These are phyloP conservation scores for Lamellibrachia luymesi DNA, from an alignment of 1,140 invertebrate species.

Conservation along the genomic window DNA sequence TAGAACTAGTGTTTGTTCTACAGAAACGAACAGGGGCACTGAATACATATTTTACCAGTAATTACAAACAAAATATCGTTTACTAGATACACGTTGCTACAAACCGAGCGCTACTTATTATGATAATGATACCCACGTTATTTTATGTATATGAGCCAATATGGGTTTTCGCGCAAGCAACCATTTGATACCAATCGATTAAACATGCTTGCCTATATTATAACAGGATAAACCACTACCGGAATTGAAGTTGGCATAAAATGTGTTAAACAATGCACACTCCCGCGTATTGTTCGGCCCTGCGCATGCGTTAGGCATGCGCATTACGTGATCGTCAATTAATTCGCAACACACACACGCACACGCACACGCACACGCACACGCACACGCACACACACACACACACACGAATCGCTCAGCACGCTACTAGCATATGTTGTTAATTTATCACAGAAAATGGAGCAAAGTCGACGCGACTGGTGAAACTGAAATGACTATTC, in stretches of 20 bases:
- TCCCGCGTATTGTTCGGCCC: not conserved
- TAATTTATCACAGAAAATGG: not conserved
- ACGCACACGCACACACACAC: constrained; percentile 2
- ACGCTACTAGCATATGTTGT: not conserved
- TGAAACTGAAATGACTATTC: not conserved
- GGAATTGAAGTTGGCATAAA: too few species aligned
- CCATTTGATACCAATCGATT: too few species aligned
- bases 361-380: constrained; percentile 8
- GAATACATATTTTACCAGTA: not conserved
- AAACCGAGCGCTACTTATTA: not conserved
- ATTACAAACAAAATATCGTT: not conserved
- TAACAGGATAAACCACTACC: too few species aligned
- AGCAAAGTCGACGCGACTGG: not conserved
- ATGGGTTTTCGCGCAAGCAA: not conserved
- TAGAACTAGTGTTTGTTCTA: too few species aligned
- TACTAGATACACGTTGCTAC: not conserved
- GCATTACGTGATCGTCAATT: not conserved
- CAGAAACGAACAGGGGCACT: not conserved
- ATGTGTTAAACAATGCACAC: not conserved
- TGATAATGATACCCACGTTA: not conserved
- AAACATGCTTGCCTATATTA: too few species aligned
- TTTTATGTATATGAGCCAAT: not conserved
- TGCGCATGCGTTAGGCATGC: not conserved
- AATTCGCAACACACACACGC: not conserved
- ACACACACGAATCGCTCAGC: not conserved